Conservation (phyloP, 1,140 invertebrate genomes). For the Drosophila tsacasi region DNA sequence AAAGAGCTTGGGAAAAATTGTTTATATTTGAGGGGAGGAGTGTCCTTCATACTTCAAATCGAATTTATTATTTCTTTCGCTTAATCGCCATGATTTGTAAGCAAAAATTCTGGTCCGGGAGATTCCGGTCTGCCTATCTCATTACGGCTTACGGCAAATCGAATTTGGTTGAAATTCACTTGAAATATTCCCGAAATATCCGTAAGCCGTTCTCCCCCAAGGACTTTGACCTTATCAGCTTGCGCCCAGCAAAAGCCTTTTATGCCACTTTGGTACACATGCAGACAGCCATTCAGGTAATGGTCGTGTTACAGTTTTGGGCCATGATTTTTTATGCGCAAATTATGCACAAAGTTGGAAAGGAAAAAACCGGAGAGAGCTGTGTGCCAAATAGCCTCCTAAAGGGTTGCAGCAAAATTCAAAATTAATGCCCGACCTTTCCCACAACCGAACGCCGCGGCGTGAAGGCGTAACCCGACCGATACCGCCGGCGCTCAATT, state of each 20-base stretch:
- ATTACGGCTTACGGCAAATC: constrained; percentile 21
- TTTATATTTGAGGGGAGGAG: constrained; percentile 9
- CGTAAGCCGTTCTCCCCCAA: not conserved
- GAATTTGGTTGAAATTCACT: constrained; percentile 14
- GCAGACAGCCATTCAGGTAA: constrained; percentile 60
- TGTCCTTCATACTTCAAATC: constrained; percentile 1
- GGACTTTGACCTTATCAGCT: constrained; percentile 19
- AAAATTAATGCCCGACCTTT: constrained; percentile 65
- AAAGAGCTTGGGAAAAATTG: constrained; percentile 25
- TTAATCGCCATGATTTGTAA: constrained; percentile 42
- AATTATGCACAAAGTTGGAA: constrained; percentile 72
- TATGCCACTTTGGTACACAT: constrained; percentile 30
- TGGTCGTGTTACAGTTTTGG: constrained; percentile 62
- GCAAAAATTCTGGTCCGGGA: constrained; percentile 1
- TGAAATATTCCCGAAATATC: constrained; percentile 9
- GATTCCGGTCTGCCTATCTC: constrained; percentile 4
- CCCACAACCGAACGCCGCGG: not conserved
- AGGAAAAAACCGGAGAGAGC: not conserved
- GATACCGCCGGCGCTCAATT: constrained; percentile 45
- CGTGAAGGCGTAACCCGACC: constrained; percentile 10
- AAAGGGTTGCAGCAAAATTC: constrained; percentile 69
- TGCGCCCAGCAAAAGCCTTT: constrained; percentile 17
- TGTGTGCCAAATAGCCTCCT: constrained; percentile 5
- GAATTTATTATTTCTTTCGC: constrained; percentile 28
- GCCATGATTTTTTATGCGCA: constrained; percentile 72